phyloP scores from a whole-genome alignment of 2,113 vertebrate species.

The Oncorhynchus nerka region DNA sequence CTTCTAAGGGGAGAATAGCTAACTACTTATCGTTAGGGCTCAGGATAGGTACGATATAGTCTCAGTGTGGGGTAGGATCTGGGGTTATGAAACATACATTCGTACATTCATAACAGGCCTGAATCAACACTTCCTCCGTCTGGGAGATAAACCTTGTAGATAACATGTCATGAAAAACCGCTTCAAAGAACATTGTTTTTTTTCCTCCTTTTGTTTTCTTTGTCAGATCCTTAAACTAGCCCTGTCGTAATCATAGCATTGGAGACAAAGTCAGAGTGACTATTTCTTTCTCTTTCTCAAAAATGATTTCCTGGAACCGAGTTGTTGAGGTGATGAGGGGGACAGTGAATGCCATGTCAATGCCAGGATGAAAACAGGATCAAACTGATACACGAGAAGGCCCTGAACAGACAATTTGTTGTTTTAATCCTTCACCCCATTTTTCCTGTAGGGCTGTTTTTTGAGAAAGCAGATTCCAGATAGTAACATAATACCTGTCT shows the following conservation, averaged over 20 bases:
- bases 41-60: too few relatives aligned
- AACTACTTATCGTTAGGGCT: too few relatives aligned
- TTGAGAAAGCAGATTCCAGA: not conserved
- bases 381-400: too few relatives aligned
- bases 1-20: not conserved
- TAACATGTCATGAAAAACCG: not conserved
- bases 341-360: not conserved
- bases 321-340: not conserved
- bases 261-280: not conserved
- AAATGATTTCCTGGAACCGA: not conserved
- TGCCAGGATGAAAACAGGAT: not conserved
- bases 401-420: not conserved
- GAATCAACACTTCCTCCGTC: not conserved
- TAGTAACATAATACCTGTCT: not conserved
- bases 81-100: not conserved
- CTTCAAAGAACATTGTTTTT: not conserved
- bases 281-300: not conserved
- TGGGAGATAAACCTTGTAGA: not conserved
- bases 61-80: constrained; percentile 1
- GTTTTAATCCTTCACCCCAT: not conserved
- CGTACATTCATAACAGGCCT: not conserved
- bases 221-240: constrained; percentile 24
- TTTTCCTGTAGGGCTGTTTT: not conserved
- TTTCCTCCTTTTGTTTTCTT: not conserved
- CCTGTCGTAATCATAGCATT: constrained; percentile 12